Evolutionary conservation across 2,113 vertebrate species (phyloP).

Genomic region (Rissa tridactyla): DNA sequence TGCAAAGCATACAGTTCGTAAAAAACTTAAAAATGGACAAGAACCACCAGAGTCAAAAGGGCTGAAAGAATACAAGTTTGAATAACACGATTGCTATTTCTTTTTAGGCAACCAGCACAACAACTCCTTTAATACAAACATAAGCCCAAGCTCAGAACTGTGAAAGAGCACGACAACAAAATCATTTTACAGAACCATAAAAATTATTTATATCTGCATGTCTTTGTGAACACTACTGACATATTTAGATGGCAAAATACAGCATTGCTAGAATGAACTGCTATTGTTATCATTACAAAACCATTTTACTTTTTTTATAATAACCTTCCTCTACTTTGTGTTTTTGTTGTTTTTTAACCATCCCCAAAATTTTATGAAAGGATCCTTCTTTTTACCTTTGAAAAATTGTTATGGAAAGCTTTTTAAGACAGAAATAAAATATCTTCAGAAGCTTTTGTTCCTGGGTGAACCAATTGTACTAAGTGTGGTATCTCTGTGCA

Average conservation of each 20-base stretch:
- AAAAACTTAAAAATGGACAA: not conserved
- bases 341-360: not conserved
- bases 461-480: not conserved
- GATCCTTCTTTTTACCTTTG: not conserved
- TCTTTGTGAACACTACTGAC: not conserved
- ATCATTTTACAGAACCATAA: not conserved
- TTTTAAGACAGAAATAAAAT: not conserved
- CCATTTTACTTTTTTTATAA: not conserved
- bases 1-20: not conserved
- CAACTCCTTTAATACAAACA: not conserved
- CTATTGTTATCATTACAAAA: not conserved
- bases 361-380: not conserved
- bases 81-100: not conserved
- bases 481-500: not conserved
- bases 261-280: not conserved
- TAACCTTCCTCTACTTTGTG: not conserved
- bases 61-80: not conserved
- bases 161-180: not conserved
- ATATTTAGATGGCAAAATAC: not conserved
- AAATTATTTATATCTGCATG: not conserved
- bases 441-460: not conserved
- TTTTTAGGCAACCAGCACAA: not conserved
- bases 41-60: not conserved
- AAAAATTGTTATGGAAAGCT: not conserved
- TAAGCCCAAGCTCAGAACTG: not conserved